These are phyloP conservation scores for Paracentrotus lividus DNA, from an alignment of 53 echinoderm and acorn worm genomes.

Conservation along the genomic window DNA sequence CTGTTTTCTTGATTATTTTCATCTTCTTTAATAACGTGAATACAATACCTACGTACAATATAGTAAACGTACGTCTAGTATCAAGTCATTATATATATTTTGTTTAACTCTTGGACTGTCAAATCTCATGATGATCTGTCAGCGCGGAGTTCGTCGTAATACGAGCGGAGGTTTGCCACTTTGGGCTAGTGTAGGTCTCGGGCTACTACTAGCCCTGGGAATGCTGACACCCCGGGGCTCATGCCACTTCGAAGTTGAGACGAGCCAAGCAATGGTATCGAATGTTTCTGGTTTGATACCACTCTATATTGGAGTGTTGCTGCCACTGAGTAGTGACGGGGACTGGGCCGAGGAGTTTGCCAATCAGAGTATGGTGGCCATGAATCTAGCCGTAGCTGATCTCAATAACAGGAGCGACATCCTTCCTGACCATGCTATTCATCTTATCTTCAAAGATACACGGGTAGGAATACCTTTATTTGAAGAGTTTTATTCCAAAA, in stretches of 20 bases:
- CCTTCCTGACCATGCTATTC: conserved; percentile 71
- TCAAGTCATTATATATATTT: too few species aligned
- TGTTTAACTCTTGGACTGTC: neutral
- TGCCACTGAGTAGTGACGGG: conserved; percentile 70
- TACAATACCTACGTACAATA: too few species aligned
- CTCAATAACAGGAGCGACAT: conserved; percentile 75
- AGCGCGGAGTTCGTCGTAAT: neutral
- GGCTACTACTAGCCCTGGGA: too few species aligned
- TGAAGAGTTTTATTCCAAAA: too few species aligned
- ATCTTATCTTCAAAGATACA: conserved; percentile 66
- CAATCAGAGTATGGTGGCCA: conserved; percentile 67
- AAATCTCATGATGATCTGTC: neutral
- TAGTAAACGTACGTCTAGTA: too few species aligned
- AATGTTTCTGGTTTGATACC: conserved; percentile 48
- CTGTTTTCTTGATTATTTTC: too few species aligned
- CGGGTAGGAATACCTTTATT: conserved; percentile 36
- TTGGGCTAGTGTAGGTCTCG: neutral
- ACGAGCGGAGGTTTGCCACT: neutral
- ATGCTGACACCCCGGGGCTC: neutral
- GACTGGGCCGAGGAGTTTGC: conserved; percentile 78
- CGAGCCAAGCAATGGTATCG: neutral
- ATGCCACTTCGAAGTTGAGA: conserved; percentile 19
- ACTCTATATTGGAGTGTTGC: conserved; percentile 79
- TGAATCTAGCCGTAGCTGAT: conserved; percentile 70
- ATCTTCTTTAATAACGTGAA: too few species aligned